These are phyloP conservation scores for Empis stercorea DNA, from an alignment of 2,888 invertebrate genomes.

Conservation along the genomic window DNA sequence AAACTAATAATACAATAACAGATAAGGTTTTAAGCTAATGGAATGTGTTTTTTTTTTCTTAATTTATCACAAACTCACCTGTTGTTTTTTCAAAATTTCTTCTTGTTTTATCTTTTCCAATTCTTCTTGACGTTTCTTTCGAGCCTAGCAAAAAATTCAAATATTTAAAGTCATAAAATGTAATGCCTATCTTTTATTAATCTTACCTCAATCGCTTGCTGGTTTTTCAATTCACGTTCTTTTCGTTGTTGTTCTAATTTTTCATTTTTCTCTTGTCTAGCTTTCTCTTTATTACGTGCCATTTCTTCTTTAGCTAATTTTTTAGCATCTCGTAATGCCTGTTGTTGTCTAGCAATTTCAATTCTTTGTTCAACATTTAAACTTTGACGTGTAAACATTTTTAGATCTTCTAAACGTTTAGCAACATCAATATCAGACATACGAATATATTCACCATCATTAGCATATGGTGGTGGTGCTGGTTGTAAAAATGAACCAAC, in stretches of 20 bases:
- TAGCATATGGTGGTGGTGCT: slow-evolving; percentile 44
- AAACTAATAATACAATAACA: too few relatives aligned
- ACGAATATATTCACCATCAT: slow-evolving; percentile 59
- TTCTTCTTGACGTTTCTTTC: slow-evolving; percentile 74
- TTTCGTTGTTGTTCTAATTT: slow-evolving; percentile 71
- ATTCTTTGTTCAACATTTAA: slow-evolving; percentile 63
- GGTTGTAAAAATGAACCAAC: slow-evolving; percentile 87
- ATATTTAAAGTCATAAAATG: background rate
- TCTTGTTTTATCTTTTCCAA: slow-evolving; percentile 71
- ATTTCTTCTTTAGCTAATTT: slow-evolving; percentile 54
- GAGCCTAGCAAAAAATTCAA: slow-evolving; percentile 50
- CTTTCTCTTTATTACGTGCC: slow-evolving; percentile 42
- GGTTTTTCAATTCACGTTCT: slow-evolving; percentile 68
- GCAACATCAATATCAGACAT: slow-evolving; percentile 72
- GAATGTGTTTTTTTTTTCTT: too few relatives aligned
- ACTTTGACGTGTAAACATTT: slow-evolving; percentile 47
- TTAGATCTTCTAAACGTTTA: slow-evolving; percentile 56
- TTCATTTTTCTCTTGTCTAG: slow-evolving; percentile 55
- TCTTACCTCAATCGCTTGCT: slow-evolving; percentile 77
- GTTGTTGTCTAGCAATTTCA: slow-evolving; percentile 59
- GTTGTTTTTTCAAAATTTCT: slow-evolving; percentile 72
- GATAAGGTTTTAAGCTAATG: too few relatives aligned
- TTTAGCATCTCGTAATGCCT: slow-evolving; percentile 62
- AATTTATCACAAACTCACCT: too few relatives aligned
- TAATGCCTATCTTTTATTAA: background rate